Evolutionary conservation across 2,888 invertebrate species (phyloP), one percentile per base, ranked within the genome.

Genomic region (Tuberolachnus salignus): DNA sequence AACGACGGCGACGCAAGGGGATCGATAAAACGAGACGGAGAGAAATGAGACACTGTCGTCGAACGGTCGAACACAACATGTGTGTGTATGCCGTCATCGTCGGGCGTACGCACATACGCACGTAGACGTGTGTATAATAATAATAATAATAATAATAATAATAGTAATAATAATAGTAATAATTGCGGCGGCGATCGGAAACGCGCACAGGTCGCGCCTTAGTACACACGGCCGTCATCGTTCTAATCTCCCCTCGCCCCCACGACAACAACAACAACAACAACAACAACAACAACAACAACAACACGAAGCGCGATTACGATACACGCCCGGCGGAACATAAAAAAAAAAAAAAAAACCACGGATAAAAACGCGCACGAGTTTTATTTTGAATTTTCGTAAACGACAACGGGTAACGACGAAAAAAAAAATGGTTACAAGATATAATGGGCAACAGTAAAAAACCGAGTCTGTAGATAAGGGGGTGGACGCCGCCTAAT

Each of bases 11-110:
- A 75, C 21, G 59, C 49, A 21, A 59, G 67, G 66, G 75, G 78
- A 78, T 78, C 78, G 59, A 78, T 78, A 78, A 69, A 49, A 78
- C 78, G 59, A 78, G 69, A 69, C 78, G 59, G 34, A 75, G 66
- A 64, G 53, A 64, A 74, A 74, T 42, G 71, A n/a, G n/a, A 70
- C 57, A 21, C 19, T 42, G 69, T 42, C 67, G 67, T 42, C 46
- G 46, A 34, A 26, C 49, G 21, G 55, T 42, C 34, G 51, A 57
- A 44, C 23, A 71, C 13, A 46, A 46, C 46, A 42, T 14, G 42
- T 44, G 70, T 44, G 66, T 49, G 46, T 46, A 59, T 46, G 46
- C 34, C 61, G 51, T 19, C 42, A 19, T 61, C 61, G 49, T 19
- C 34, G 21, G 16, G 21, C 55, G 3, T 6, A 49, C 23, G 49